Evolutionary conservation across 2,888 invertebrate species (phyloP).

Genomic region (Pachydiplax longipennis): DNA sequence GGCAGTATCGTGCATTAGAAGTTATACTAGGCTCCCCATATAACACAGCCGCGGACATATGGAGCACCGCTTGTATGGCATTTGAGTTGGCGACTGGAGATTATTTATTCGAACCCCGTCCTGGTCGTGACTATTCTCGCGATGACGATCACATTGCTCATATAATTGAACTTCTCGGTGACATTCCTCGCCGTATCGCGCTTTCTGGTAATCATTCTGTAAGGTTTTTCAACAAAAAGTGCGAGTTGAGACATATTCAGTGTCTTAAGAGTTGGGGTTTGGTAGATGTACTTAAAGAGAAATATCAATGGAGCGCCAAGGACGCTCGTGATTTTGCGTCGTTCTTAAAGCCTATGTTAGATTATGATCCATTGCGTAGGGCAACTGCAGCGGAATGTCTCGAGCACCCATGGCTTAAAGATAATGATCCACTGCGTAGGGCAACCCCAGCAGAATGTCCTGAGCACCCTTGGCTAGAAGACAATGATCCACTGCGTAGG

Average conservation of each 20-base stretch:
- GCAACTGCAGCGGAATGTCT: constrained; percentile 38
- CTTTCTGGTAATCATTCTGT: constrained; percentile 36
- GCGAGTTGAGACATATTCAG: background rate
- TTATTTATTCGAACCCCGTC: constrained; percentile 33
- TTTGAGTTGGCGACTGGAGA: constrained; percentile 45
- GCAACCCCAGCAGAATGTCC: constrained; percentile 29
- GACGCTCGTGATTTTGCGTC: constrained; percentile 43
- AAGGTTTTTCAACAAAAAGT: constrained; percentile 18
- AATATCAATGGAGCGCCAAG: constrained; percentile 27
- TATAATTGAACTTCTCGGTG: constrained; percentile 41
- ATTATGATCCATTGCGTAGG: constrained; percentile 23
- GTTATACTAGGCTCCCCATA: constrained; percentile 30
- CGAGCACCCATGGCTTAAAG: constrained; percentile 41
- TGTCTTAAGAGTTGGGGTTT: background rate
- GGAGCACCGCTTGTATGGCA: constrained; percentile 45
- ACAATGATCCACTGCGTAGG: constrained; percentile 17
- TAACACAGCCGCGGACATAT: constrained; percentile 38
- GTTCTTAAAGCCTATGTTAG: constrained; percentile 36
- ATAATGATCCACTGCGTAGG: constrained; percentile 12
- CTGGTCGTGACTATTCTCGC: background rate
- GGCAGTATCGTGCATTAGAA: constrained; percentile 45
- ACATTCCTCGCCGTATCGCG: constrained; percentile 30
- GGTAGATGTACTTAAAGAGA: constrained; percentile 31
- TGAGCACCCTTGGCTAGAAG: constrained; percentile 26
- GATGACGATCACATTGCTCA: constrained; percentile 45